Base-by-base conservation (phyloP, 2,797 vertebrate genomes). In the Chelmon rostratus region DNA sequence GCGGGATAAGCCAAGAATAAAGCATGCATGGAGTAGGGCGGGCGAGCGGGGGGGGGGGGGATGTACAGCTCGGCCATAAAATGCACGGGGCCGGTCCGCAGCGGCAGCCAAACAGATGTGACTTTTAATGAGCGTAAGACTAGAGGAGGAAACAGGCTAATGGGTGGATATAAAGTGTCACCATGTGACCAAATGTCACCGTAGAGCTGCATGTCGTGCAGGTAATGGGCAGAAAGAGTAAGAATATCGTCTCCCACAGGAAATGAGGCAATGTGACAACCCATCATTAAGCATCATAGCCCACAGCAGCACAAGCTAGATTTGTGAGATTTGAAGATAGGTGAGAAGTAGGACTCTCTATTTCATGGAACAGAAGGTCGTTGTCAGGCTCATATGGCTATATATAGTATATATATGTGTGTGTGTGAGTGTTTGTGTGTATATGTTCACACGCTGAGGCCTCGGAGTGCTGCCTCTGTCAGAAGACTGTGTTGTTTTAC, bases 31-130 rank as follows among this genome's bases (percentile, higher is more conserved):
- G 76, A 69, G 63, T 18, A 23, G 62, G 18, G 69, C 12, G 40
- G 53, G 64, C 7, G 16, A 8, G 10, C 1, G n/a, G 3, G 47
- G 23, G 11, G 49, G 50, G 69, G 40, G 68, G 50, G 75, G 86
- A 92, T 93, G 88, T 76, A 89, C 86, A 77, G 63, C 83, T 64
- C 2, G 0, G 72, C 89, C 79, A 52, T 88, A 84, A 90, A 90
- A 86, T 53, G 58, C 59, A 78, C 2, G 0, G 81, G 78, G 70
- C 47, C 7, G 68, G 70, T 76, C 79, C 79, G 65, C 79, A 88
- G 83, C 81, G 4, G 80, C 68, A 82, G 73, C 46, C 68, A 86
- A 92, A 88, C 94, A 95, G 91, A 93, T 94, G 94, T 93, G 88
- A 67, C 75, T 82, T 90, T 92, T 92, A 93, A 89, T 87, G 89